Percentiles rank a stretch among this genome's conserved stretches.
Evolutionary conservation across 2,113 vertebrate genomes (phyloP).

Genomic region (Polypterus senegalus): DNA sequence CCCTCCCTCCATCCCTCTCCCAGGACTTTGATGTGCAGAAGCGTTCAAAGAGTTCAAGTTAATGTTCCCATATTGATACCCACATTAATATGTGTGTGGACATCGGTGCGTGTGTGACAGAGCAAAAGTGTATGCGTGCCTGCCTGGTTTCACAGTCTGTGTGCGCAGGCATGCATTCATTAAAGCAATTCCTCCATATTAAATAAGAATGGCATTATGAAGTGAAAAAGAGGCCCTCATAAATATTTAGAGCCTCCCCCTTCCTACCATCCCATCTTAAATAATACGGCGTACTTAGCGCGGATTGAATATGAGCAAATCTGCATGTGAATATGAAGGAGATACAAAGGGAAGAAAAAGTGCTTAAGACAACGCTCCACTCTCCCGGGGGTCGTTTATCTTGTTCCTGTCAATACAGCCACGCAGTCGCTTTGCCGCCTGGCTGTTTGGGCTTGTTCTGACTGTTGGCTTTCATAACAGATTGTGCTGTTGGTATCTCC

Average conservation of each 20-base stretch:
- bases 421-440: slow-evolving; percentile 26
- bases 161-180: slow-evolving; percentile 73
- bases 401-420: slow-evolving; percentile 38
- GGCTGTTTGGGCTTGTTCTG: slow-evolving; percentile 35
- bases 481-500: slow-evolving; percentile 17
- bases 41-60: too few species aligned
- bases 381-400: slow-evolving; percentile 53
- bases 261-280: slow-evolving; percentile 37
- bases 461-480: slow-evolving; percentile 23
- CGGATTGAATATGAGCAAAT: slow-evolving; percentile 40
- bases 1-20: too few species aligned
- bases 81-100: slow-evolving; percentile 27
- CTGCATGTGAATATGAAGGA: slow-evolving; percentile 57
- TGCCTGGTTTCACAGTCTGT: slow-evolving; percentile 54
- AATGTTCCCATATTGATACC: slow-evolving; percentile 14
- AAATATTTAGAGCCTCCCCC: slow-evolving; percentile 51
- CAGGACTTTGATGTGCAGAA: too few species aligned
- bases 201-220: slow-evolving; percentile 50
- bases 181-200: slow-evolving; percentile 55
- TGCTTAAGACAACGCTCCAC: slow-evolving; percentile 45
- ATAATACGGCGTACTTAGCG: slow-evolving; percentile 40
- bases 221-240: slow-evolving; percentile 43
- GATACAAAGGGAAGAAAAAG: slow-evolving; percentile 58
- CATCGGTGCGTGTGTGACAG: slow-evolving; percentile 22
- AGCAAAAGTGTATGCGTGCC: slow-evolving; percentile 25